Conservation (phyloP, 2,888 invertebrate genomes). For the Cephus sareptanus region DNA sequence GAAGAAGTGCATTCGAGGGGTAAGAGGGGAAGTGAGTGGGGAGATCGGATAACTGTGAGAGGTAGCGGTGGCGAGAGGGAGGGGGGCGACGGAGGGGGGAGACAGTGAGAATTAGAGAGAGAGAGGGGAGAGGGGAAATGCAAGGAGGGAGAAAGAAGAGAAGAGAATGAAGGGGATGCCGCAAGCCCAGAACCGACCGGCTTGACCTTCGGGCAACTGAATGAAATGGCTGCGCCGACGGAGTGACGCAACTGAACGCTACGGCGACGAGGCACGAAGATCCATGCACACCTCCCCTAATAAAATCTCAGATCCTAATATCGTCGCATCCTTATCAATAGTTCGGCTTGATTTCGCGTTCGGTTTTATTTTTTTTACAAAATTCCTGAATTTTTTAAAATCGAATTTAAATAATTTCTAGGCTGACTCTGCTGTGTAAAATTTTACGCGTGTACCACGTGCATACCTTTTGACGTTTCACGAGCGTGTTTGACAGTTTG, state of each 20-base stretch:
- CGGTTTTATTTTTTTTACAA: too few relatives aligned
- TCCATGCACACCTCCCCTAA: neutral
- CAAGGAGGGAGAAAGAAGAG: constrained; percentile 21
- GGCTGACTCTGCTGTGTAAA: fast-evolving
- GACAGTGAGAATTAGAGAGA: constrained; percentile 23
- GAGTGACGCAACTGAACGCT: constrained; percentile 52
- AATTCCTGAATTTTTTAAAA: neutral
- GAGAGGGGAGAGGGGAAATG: constrained; percentile 18
- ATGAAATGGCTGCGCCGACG: constrained; percentile 54
- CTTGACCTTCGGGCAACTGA: constrained; percentile 63
- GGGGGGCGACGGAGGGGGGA: neutral
- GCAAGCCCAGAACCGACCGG: constrained; percentile 44
- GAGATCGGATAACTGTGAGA: neutral
- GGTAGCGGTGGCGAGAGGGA: neutral
- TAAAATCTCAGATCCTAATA: neutral
- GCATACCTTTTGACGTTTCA: neutral
- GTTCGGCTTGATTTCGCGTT: neutral
- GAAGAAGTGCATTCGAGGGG: constrained; percentile 22
- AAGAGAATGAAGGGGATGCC: constrained; percentile 28
- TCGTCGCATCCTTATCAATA: neutral
- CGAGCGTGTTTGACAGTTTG: too few relatives aligned
- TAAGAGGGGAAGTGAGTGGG: constrained; percentile 4
- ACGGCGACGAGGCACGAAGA: neutral
- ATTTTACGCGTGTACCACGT: neutral
- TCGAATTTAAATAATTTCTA: neutral